phyloP scores from a whole-genome alignment of 2,113 vertebrate genomes.

The Asarcornis scutulata region DNA sequence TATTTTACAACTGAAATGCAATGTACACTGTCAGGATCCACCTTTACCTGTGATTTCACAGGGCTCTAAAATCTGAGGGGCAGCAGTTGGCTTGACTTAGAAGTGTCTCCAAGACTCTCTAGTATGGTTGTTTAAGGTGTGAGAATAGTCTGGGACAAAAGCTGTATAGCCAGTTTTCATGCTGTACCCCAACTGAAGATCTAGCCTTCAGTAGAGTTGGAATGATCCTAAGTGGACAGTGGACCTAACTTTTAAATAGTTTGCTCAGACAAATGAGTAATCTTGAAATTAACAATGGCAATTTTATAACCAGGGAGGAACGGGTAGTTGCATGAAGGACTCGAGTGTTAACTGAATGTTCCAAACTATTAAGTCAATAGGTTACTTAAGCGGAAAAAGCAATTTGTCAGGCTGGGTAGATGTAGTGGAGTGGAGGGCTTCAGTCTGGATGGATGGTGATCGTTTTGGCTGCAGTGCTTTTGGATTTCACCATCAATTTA shows the following conservation, averaged over 20 bases:
- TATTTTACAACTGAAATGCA: background rate
- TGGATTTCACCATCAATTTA: background rate
- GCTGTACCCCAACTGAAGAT: background rate
- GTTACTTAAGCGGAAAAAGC: background rate
- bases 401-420: background rate
- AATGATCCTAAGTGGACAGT: no score
- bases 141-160: background rate
- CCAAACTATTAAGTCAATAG: background rate
- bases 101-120: background rate
- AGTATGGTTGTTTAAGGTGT: background rate
- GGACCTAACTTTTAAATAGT: background rate
- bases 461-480: background rate
- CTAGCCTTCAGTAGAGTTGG: background rate
- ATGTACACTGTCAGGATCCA: background rate
- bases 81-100: background rate
- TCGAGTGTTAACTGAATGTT: background rate
- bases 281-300: background rate
- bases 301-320: background rate
- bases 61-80: background rate
- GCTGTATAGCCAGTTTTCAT: background rate
- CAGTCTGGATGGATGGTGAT: accelerated
- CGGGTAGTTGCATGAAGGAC: background rate
- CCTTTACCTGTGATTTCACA: background rate
- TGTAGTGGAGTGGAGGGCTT: background rate
- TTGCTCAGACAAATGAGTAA: background rate